These are phyloP conservation scores for Criorhina ranunculi DNA, from an alignment of 2,888 invertebrate genomes.

Conservation along the genomic window DNA sequence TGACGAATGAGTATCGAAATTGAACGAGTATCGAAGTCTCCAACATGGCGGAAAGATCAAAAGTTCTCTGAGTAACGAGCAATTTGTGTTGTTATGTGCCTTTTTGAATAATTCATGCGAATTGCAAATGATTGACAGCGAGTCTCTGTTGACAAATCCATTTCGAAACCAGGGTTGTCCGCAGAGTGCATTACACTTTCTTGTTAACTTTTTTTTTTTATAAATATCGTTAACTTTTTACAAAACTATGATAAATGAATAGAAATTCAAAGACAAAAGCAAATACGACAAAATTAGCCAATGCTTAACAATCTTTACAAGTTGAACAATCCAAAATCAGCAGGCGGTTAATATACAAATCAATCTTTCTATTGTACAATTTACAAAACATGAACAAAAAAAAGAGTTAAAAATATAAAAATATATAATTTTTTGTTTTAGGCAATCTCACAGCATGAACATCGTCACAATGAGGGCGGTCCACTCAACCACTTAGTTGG, in stretches of 20 bases:
- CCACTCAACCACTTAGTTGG: slow-evolving; percentile 56
- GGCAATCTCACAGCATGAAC: slow-evolving; percentile 1
- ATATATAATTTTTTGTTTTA: neutral
- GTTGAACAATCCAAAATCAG: neutral
- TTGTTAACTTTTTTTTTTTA: no score
- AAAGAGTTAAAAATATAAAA: neutral
- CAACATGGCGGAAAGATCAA: no score
- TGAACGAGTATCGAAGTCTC: no score
- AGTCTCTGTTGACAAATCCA: no score
- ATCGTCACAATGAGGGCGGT: neutral
- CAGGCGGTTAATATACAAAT: slow-evolving; percentile 2
- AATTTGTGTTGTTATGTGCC: no score
- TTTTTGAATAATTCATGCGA: no score
- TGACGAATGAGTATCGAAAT: no score
- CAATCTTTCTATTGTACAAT: neutral
- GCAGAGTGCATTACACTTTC: no score
- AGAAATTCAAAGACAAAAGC: neutral
- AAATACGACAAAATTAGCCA: neutral
- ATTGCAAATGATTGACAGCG: no score
- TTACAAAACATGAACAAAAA: neutral
- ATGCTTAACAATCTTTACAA: neutral
- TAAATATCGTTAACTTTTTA: no score
- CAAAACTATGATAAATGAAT: neutral
- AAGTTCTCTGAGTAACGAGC: no score
- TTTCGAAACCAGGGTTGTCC: no score